phyloP scores from a whole-genome alignment of 2,888 invertebrate genomes.

The Hymenopus coronatus region DNA sequence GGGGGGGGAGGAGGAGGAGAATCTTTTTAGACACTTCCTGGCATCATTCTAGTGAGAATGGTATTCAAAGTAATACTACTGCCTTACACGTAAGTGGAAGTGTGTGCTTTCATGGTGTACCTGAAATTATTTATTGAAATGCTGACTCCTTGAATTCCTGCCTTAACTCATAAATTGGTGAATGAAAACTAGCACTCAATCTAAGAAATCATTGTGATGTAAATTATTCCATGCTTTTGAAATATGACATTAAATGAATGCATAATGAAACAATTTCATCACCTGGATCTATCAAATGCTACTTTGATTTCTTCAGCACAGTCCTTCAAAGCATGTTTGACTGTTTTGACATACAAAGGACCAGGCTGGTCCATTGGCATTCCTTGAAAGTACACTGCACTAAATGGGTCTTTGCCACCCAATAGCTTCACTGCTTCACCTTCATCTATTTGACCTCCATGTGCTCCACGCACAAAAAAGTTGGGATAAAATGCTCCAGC shows the following conservation, averaged over 20 bases:
- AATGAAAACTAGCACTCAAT: no score
- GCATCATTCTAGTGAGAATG: no score
- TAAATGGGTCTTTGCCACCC: conserved; percentile 71
- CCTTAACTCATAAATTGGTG: no score
- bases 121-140: no score
- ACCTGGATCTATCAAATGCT: conserved; percentile 55
- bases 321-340: conserved; percentile 58
- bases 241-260: neutral
- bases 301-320: conserved; percentile 53
- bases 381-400: conserved; percentile 64
- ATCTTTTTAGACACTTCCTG: no score
- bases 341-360: conserved; percentile 62
- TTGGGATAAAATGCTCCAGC: conserved; percentile 93
- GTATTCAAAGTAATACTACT: no score
- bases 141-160: no score
- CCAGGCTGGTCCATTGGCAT: conserved; percentile 63
- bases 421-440: conserved; percentile 63
- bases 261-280: conserved; percentile 24
- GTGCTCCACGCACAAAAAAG: conserved; percentile 65
- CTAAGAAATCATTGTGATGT: no score
- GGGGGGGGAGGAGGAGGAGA: no score
- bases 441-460: conserved; percentile 59
- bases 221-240: neutral
- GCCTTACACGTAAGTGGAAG: no score
- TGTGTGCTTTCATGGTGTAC: no score